phyloP scores from a whole-genome alignment of 2,797 vertebrate species.

The Lagocephalus sceleratus region DNA sequence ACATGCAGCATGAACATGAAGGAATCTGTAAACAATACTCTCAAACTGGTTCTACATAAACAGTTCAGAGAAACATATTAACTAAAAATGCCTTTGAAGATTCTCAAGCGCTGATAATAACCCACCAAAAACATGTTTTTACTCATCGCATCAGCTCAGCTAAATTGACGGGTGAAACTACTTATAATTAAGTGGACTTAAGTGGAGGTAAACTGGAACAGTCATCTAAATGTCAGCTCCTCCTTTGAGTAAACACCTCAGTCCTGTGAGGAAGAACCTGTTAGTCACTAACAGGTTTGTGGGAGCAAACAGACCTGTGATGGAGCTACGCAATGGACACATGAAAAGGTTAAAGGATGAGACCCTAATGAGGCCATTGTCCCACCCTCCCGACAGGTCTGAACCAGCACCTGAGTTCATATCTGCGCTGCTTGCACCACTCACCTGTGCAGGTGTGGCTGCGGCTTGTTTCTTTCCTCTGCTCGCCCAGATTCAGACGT shows the following conservation, averaged over 20 bases:
- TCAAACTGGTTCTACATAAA: no score
- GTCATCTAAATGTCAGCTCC: constrained; percentile 12
- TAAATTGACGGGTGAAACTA: not conserved
- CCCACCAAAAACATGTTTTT: no score
- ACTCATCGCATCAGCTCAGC: not conserved
- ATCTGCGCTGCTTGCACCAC: constrained; percentile 15
- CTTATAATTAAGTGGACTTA: constrained; percentile 1
- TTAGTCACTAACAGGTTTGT: no score
- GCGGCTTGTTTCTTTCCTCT: constrained; percentile 28
- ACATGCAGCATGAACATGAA: no score
- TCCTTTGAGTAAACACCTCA: constrained; percentile 41
- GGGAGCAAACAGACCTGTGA: constrained; percentile 25
- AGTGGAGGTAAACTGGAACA: constrained; percentile 3
- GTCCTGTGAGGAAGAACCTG: constrained; percentile 43
- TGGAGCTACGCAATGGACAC: not conserved
- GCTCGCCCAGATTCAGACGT: constrained; percentile 25
- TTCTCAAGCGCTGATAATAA: no score
- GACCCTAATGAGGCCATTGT: constrained; percentile 5
- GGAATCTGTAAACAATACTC: no score
- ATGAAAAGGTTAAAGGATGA: not conserved
- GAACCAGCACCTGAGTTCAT: constrained; percentile 1
- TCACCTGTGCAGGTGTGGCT: constrained; percentile 51
- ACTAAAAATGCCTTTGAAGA: no score
- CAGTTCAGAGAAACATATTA: no score
- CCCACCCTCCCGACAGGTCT: not conserved